Percentiles rank a stretch among this genome's conserved stretches.
Conservation (phyloP, 2,797 vertebrate genomes). For the Phyllotis vaccarum region DNA sequence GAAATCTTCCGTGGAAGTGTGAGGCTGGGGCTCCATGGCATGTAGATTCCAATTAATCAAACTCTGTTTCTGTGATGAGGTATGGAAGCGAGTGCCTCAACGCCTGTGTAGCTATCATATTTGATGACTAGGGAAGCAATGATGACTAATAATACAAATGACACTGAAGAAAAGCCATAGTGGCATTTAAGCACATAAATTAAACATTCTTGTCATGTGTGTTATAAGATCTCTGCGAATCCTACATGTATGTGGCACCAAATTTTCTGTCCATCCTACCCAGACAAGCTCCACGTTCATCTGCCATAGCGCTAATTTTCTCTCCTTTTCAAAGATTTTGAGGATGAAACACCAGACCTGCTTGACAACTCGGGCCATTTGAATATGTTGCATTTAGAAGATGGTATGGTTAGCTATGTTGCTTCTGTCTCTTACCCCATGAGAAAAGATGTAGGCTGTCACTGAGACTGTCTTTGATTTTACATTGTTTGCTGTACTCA, state of each 20-base stretch:
- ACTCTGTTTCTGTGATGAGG: not conserved
- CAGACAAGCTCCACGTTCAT: not conserved
- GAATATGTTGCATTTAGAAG: not conserved
- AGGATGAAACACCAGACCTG: not conserved
- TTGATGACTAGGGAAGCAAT: not conserved
- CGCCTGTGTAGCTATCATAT: not conserved
- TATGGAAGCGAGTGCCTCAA: not conserved
- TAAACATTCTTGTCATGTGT: not conserved
- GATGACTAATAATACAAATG: not conserved
- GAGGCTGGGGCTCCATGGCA: not conserved
- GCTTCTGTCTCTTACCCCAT: not conserved
- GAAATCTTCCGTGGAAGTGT: not conserved
- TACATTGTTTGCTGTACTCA: not conserved
- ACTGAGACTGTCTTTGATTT: not conserved
- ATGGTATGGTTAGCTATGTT: not conserved
- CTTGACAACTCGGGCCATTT: not conserved
- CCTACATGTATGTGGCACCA: not conserved
- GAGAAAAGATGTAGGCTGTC: not conserved
- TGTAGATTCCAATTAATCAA: not conserved
- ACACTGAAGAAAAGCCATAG: not conserved
- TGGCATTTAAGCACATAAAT: not conserved
- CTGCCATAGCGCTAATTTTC: not conserved
- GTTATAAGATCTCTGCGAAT: not conserved
- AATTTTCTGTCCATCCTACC: not conserved
- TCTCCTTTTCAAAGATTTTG: not conserved